phyloP scores from a whole-genome alignment of 92 coral and sea anemone genomes.

The Epizoanthus rinbou region DNA sequence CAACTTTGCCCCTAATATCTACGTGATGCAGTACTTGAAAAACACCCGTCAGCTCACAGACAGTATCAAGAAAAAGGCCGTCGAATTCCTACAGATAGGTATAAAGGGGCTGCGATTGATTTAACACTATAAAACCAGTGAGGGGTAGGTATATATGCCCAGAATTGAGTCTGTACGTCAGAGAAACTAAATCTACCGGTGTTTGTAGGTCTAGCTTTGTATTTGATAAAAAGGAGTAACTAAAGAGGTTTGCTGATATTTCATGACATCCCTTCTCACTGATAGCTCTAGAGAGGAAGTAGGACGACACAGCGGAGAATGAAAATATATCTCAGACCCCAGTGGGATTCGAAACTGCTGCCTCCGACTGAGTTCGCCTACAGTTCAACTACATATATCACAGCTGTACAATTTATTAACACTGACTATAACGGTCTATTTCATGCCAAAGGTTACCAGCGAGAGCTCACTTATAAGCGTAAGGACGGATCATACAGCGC shows the following conservation, averaged over 20 bases:
- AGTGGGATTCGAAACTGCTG: too few species aligned
- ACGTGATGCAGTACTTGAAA: constrained; percentile 86
- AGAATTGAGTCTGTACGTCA: neutral
- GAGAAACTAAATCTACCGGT: neutral
- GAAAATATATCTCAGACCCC: too few species aligned
- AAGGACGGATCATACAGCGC: constrained; percentile 95
- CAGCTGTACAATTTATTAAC: too few species aligned
- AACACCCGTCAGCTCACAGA: constrained; percentile 63
- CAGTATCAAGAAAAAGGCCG: constrained; percentile 63
- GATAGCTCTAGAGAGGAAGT: too few species aligned
- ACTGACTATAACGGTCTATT: too few species aligned
- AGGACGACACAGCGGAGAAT: too few species aligned
- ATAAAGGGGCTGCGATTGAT: neutral
- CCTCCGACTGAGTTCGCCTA: too few species aligned
- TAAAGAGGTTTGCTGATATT: too few species aligned
- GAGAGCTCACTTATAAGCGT: constrained; percentile 90
- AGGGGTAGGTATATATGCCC: neutral
- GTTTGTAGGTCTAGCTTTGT: neutral
- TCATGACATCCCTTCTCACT: too few species aligned
- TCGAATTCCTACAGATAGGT: constrained; percentile 79
- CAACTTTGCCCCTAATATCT: constrained; percentile 94
- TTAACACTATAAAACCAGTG: neutral
- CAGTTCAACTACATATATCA: too few species aligned
- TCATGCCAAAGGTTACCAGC: constrained; percentile 95
- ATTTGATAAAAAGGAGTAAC: too few species aligned